Percentiles rank a stretch among this genome's conserved stretches.
phyloP scores from a whole-genome alignment of 2,888 invertebrate species.

The Stenchaetothrips biformis region DNA sequence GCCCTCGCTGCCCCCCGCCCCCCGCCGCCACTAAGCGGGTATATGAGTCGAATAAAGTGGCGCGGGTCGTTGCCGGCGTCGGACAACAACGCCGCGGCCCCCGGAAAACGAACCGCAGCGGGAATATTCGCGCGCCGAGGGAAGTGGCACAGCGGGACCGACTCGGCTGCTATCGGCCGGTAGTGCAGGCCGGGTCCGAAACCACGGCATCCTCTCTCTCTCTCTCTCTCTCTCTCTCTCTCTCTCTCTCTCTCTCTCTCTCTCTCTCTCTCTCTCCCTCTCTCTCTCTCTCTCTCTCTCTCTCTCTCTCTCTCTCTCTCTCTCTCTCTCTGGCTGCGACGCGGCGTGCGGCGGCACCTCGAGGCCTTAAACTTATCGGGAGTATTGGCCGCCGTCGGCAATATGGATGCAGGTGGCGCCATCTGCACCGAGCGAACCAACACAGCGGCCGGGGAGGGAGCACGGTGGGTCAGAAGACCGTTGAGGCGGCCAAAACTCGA shows the following conservation, averaged over 20 bases:
- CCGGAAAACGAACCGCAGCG: too few relatives aligned
- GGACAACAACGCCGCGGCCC: neutral
- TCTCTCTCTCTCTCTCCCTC: too few relatives aligned
- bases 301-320: neutral
- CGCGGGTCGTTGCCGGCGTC: neutral
- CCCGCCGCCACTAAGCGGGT: neutral
- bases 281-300: neutral
- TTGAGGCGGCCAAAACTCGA: neutral
- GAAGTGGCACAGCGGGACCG: too few relatives aligned
- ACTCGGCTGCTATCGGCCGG: too few relatives aligned
- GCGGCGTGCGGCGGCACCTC: neutral
- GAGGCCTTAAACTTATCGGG: neutral
- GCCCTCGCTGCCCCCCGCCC: too few relatives aligned
- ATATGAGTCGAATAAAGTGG: constrained; percentile 3
- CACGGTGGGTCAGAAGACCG: neutral
- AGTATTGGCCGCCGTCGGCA: neutral
- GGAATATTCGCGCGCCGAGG: too few relatives aligned
- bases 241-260: neutral
- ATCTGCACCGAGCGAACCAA: neutral
- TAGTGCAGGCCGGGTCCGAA: too few relatives aligned
- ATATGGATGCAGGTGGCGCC: constrained; percentile 1
- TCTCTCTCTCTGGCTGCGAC: neutral
- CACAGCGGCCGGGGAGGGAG: neutral
- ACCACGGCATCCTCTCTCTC: too few relatives aligned
- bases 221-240: neutral